Percentiles rank a stretch among this genome's conserved stretches.
These are phyloP conservation scores for Aythya baeri DNA, from an alignment of 2,113 vertebrate species.

Conservation along the genomic window DNA sequence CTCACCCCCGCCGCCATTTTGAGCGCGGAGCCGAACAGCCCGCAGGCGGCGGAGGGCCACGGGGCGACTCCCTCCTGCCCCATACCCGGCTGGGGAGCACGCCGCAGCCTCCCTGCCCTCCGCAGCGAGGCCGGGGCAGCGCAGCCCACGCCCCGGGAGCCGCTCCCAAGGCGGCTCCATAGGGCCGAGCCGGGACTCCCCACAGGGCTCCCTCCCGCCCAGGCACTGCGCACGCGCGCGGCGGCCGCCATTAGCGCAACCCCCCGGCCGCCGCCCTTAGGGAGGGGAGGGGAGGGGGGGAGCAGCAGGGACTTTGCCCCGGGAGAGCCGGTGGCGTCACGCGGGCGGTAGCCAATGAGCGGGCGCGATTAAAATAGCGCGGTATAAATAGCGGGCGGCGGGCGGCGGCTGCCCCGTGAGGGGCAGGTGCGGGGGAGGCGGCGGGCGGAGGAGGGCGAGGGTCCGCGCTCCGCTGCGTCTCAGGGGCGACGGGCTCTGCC, in stretches of 20 bases:
- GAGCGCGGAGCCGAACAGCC: neutral
- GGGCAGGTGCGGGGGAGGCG: too few relatives aligned
- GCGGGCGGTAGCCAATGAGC: neutral
- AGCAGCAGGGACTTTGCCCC: neutral
- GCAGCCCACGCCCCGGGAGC: accelerated
- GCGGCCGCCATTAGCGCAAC: accelerated
- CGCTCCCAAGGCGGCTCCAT: accelerated
- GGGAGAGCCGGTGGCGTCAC: neutral
- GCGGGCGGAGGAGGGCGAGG: too few relatives aligned
- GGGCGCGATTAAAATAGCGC: conserved; percentile 28
- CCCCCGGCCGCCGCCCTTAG: accelerated
- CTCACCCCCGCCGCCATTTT: neutral
- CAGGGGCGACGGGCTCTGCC: too few relatives aligned
- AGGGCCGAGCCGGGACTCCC: accelerated
- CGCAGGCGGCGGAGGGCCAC: accelerated
- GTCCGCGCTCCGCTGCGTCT: too few relatives aligned
- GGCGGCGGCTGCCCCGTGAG: accelerated
- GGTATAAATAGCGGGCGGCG: neutral
- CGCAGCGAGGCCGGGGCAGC: accelerated
- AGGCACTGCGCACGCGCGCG: accelerated
- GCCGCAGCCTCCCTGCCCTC: accelerated
- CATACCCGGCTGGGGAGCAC: accelerated
- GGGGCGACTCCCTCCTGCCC: accelerated
- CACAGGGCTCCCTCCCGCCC: accelerated
- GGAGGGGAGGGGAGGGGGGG: neutral